A percentile compares a stretch with the other conserved stretches of the same genome.
These are phyloP conservation scores for Leucopsar rothschildi DNA, from an alignment of 2,113 vertebrate genomes.

Conservation along the genomic window DNA sequence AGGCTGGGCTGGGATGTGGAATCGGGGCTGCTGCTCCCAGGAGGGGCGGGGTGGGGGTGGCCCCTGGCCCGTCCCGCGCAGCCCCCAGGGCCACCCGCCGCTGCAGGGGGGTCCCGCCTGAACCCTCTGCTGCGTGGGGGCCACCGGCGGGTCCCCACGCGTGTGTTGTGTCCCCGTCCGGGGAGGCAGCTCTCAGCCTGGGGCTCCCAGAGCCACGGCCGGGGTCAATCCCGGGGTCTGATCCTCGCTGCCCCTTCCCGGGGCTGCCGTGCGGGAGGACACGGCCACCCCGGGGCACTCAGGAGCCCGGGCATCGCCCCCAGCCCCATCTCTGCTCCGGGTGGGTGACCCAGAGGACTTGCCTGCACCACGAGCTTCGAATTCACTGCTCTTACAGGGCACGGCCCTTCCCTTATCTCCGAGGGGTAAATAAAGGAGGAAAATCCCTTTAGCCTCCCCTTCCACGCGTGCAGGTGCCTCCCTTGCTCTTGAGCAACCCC, in stretches of 20 bases:
- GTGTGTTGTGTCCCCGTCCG: rapidly evolving
- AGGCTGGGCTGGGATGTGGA: constrained; percentile 8
- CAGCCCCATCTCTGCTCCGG: rapidly evolving
- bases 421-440: background rate
- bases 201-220: background rate
- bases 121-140: background rate
- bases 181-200: rapidly evolving
- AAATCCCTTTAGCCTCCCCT: background rate
- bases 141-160: rapidly evolving
- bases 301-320: background rate
- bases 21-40: background rate
- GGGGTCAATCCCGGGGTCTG: rapidly evolving
- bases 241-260: background rate
- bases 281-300: rapidly evolving
- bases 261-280: rapidly evolving
- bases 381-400: rapidly evolving
- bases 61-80: background rate
- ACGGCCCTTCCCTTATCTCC: background rate
- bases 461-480: background rate
- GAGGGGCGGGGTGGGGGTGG: background rate
- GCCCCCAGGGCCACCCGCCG: background rate
- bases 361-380: rapidly evolving
- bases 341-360: background rate
- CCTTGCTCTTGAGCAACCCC: background rate
- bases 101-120: too few species aligned